These are phyloP conservation scores for Pachyramphus minor DNA, from an alignment of 2,113 vertebrate genomes.

Conservation along the genomic window DNA sequence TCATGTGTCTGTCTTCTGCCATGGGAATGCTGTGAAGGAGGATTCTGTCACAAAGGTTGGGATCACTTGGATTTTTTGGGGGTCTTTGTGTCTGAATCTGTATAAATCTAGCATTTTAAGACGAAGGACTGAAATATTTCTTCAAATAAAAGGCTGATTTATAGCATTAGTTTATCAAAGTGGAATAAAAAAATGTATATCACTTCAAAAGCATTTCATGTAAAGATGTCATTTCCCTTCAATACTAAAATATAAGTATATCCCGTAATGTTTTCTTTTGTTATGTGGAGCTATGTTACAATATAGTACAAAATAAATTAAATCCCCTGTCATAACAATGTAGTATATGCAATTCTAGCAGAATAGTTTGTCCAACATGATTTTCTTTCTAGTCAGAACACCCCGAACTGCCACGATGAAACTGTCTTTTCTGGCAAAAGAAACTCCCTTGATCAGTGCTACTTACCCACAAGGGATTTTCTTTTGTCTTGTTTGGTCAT, in stretches of 20 bases:
- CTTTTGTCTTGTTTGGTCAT: background rate
- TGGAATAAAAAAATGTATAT: background rate
- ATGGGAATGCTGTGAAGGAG: background rate
- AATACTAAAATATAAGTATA: background rate
- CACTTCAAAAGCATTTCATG: constrained; percentile 3
- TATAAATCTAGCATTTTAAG: constrained; percentile 30
- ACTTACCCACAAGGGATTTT: constrained; percentile 1
- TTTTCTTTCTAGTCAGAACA: constrained; percentile 49
- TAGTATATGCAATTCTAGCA: constrained; percentile 22
- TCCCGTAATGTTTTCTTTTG: constrained; percentile 22
- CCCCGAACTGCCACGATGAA: background rate
- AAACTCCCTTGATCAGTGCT: constrained; percentile 25
- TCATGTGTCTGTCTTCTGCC: background rate
- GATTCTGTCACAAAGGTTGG: background rate
- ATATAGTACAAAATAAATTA: constrained; percentile 32
- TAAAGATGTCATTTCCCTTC: background rate
- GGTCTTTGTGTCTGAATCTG: constrained; percentile 28
- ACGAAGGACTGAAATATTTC: background rate
- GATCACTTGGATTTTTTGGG: background rate
- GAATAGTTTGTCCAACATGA: constrained; percentile 45
- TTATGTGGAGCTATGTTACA: background rate
- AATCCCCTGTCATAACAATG: constrained; percentile 35
- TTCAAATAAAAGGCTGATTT: constrained; percentile 7
- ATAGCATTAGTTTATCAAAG: constrained; percentile 30
- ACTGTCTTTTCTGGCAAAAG: constrained; percentile 33